These are phyloP conservation scores for Empidonax traillii DNA, from an alignment of 2,113 vertebrate species.

Conservation along the genomic window DNA sequence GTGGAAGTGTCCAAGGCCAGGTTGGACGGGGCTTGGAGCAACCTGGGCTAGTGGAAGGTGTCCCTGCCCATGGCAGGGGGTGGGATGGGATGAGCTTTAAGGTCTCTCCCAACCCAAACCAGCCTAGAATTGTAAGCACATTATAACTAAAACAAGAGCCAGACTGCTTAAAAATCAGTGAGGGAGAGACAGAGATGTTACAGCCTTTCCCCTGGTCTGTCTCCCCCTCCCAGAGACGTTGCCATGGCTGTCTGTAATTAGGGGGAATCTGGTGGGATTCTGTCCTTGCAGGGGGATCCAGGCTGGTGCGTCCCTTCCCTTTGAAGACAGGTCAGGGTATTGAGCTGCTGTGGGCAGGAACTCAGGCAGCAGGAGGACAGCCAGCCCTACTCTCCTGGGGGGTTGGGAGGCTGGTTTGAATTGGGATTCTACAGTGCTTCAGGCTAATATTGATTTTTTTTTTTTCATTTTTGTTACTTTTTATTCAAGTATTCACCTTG, in stretches of 20 bases:
- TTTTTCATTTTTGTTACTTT: not conserved
- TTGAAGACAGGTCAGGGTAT: not conserved
- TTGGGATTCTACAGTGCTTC: not conserved
- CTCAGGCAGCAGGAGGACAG: not conserved
- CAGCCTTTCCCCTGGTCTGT: not conserved
- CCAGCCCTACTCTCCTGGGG: not conserved
- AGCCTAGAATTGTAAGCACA: not conserved
- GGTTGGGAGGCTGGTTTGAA: not conserved
- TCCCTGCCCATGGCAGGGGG: not conserved
- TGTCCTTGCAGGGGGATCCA: not conserved
- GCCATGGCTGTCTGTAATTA: accelerated
- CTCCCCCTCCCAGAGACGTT: accelerated
- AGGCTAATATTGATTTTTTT: not conserved
- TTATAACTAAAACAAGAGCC: not conserved
- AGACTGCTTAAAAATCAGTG: not conserved
- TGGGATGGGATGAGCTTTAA: not conserved
- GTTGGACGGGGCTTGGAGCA: not conserved
- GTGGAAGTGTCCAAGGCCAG: not conserved
- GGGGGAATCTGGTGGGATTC: not conserved
- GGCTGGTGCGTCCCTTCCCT: not conserved
- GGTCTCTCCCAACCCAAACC: not conserved
- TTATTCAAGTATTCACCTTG: not conserved
- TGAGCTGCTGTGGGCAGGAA: not conserved
- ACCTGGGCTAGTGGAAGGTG: not conserved
- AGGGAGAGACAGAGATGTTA: accelerated